These are phyloP conservation scores for Xenopus petersii DNA, from an alignment of 2,797 vertebrate genomes.

Conservation along the genomic window DNA sequence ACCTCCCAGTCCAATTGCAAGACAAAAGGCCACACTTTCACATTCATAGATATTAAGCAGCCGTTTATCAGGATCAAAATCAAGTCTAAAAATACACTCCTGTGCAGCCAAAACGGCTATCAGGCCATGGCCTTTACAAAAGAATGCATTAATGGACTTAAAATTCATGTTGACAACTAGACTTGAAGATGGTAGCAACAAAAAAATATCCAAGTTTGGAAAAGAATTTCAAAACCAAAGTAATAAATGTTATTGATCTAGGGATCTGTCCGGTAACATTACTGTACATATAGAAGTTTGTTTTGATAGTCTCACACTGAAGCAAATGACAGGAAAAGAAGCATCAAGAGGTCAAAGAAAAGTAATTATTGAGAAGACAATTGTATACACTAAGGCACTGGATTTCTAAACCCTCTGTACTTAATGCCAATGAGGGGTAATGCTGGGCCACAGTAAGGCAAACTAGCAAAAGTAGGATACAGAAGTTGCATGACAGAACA, in stretches of 20 bases:
- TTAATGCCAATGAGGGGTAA: background rate
- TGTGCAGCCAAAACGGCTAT: background rate
- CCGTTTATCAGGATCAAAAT: background rate
- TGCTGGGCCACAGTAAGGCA: background rate
- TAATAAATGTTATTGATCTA: background rate
- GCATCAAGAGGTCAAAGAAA: background rate
- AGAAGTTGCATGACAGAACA: background rate
- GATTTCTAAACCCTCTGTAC: constrained; percentile 11
- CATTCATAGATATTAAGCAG: constrained; percentile 17
- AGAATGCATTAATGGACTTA: background rate
- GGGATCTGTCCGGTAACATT: background rate
- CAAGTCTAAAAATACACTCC: background rate
- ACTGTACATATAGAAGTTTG: background rate
- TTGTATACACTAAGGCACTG: constrained; percentile 44
- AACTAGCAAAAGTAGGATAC: background rate
- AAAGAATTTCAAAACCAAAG: background rate
- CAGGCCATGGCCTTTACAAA: background rate
- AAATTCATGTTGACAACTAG: too few species aligned
- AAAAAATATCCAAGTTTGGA: too few species aligned
- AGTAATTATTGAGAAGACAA: constrained; percentile 9
- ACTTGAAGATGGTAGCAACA: too few species aligned
- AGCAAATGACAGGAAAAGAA: background rate
- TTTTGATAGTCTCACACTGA: background rate
- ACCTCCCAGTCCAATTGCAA: background rate
- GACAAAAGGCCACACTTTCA: constrained; percentile 37